Percentiles rank a stretch among this genome's conserved stretches.
Conservation (phyloP, 2,888 invertebrate genomes). For the Agriopis marginaria region DNA sequence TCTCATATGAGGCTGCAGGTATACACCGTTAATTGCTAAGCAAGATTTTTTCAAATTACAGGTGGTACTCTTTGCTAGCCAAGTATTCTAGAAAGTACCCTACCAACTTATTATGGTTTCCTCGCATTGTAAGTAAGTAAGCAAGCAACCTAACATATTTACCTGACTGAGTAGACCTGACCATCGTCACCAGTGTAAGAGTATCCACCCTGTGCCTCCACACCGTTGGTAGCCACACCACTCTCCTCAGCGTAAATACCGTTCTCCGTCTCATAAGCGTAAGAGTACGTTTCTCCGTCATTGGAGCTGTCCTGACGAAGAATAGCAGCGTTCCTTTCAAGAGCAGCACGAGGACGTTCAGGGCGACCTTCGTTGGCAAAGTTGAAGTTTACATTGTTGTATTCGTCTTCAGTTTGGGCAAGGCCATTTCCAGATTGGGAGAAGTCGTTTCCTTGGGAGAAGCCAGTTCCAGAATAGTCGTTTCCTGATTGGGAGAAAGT, state of each 20-base stretch:
- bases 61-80: too few species aligned
- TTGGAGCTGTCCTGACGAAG: constrained; percentile 73
- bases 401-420: constrained; percentile 35
- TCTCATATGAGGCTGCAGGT: too few species aligned
- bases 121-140: too few species aligned
- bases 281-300: constrained; percentile 74
- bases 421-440: constrained; percentile 39
- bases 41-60: too few species aligned
- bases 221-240: constrained; percentile 77
- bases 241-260: constrained; percentile 77
- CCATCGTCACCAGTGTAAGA: constrained; percentile 81
- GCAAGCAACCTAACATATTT: constrained; percentile 27
- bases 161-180: constrained; percentile 75
- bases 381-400: constrained; percentile 48
- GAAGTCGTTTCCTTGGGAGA: constrained; percentile 44
- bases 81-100: too few species aligned
- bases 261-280: constrained; percentile 77
- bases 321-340: constrained; percentile 75
- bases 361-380: constrained; percentile 50
- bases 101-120: too few species aligned
- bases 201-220: constrained; percentile 75
- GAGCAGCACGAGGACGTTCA: constrained; percentile 72
- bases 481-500: constrained; percentile 41
- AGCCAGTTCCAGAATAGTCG: constrained; percentile 35
- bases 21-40: too few species aligned